Conservation (phyloP, 2,113 vertebrate species). For the Rhinopomastus cyanomelas region DNA sequence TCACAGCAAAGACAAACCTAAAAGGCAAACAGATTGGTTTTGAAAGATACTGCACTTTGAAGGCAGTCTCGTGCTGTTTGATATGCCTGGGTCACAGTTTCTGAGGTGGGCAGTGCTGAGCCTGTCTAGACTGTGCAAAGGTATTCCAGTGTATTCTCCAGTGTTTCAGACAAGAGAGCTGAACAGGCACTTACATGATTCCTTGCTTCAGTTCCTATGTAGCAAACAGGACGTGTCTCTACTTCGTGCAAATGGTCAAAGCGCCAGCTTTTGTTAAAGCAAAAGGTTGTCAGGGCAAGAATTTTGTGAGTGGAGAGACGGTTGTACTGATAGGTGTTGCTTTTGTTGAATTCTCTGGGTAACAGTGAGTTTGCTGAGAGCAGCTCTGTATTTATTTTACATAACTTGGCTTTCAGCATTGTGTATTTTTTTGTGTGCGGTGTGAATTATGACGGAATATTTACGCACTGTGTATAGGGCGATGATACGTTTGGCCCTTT, state of each 20-base stretch:
- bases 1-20: neutral
- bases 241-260: conserved; percentile 60
- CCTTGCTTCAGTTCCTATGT: conserved; percentile 59
- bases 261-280: conserved; percentile 43
- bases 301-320: conserved; percentile 25
- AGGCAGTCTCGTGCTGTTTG: neutral
- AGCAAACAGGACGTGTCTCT: conserved; percentile 65
- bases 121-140: conserved; percentile 6
- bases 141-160: conserved; percentile 46
- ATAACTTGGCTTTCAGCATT: neutral
- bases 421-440: neutral
- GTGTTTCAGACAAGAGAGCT: conserved; percentile 37
- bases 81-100: neutral
- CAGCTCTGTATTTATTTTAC: neutral
- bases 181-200: conserved; percentile 25
- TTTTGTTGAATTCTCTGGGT: neutral
- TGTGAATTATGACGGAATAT: neutral
- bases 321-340: conserved; percentile 15
- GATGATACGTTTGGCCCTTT: neutral
- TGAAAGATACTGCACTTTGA: neutral
- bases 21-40: neutral
- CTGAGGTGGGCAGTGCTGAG: neutral
- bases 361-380: neutral
- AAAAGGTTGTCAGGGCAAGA: conserved; percentile 23
- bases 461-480: neutral